Base-by-base conservation (phyloP, 2,113 vertebrate species). In the Pseudorectes ferrugineus region DNA sequence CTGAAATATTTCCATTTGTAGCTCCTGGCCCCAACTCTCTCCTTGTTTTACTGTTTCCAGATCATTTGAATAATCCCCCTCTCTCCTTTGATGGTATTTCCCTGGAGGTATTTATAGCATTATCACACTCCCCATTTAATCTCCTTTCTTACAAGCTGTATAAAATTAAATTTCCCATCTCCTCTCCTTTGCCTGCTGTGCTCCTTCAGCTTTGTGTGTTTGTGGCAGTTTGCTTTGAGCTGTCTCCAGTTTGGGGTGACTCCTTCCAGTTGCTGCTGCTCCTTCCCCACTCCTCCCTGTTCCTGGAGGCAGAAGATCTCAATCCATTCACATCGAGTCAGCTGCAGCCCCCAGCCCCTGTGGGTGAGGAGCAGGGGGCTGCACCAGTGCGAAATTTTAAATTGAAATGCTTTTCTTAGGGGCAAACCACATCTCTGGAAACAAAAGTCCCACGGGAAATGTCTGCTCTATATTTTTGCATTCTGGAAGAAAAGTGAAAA, bases 81-180 rank as follows among this genome's bases (percentile, higher is more conserved):
- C 85, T 81, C 67, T 89, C 65, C 95, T 96, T 97, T 97, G 96
- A 97, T 96, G 90, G 89, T 55, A 92, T 97, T 97, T 96, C 92
- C 90, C 91, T 88, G 84, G 74, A 96, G 89, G 88, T 97, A 93
- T 95, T 97, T 96, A 83, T 82, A 92, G 67, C 52, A 38, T 86
- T 94, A 95, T 96, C 94, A 86, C 61, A 46, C 82, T 93, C 57
- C 70, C 59, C 28, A 84, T 74, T 96, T 93, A 95, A 97, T 97
- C 92, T 94, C 61, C 59, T 90, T 95, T 79, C 88, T 88, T 77
- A 76, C 43, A 94, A 76, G 29, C 83, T 25, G 20, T 72, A 71
- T 73, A 79, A 92, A 95, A 92, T 85, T 46, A 78, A 87, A 80
- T 57, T 59, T 31, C 61, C 55, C 85, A 31, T 45, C 86, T 87